phyloP scores from a whole-genome alignment of 2,113 vertebrate genomes.

The Rana temporaria region DNA sequence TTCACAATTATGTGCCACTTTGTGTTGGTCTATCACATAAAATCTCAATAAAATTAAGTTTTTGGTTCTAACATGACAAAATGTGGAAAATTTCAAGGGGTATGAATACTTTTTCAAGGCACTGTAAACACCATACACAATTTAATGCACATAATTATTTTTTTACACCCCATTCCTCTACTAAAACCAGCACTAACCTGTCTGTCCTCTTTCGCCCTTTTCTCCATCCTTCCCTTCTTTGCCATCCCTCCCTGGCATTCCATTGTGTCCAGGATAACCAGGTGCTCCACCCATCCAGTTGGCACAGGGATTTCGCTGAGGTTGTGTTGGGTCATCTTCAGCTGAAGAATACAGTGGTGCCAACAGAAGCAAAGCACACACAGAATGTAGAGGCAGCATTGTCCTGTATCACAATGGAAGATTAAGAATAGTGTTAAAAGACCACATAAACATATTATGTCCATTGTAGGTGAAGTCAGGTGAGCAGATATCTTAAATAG shows the following conservation, averaged over 20 bases:
- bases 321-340: constrained; percentile 24
- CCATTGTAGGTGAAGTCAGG: no score
- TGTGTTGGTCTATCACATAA: no score
- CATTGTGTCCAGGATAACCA: constrained; percentile 80
- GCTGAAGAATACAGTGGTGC: not conserved
- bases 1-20: no score
- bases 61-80: no score
- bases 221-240: constrained; percentile 76
- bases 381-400: not conserved
- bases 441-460: no score
- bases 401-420: constrained; percentile 1
- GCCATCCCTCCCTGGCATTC: constrained; percentile 77
- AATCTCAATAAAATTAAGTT: no score
- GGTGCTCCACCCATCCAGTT: constrained; percentile 82
- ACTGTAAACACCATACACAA: no score
- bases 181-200: constrained; percentile 68
- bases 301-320: constrained; percentile 66
- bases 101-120: no score
- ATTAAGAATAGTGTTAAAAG: no score
- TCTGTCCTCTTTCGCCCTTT: constrained; percentile 80
- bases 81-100: no score
- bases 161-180: not conserved
- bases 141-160: no score
- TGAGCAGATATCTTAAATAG: no score
- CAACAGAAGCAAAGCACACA: constrained; percentile 58